Evolutionary conservation across 2,888 invertebrate genomes (phyloP).

Genomic region (Dryococelus australis): DNA sequence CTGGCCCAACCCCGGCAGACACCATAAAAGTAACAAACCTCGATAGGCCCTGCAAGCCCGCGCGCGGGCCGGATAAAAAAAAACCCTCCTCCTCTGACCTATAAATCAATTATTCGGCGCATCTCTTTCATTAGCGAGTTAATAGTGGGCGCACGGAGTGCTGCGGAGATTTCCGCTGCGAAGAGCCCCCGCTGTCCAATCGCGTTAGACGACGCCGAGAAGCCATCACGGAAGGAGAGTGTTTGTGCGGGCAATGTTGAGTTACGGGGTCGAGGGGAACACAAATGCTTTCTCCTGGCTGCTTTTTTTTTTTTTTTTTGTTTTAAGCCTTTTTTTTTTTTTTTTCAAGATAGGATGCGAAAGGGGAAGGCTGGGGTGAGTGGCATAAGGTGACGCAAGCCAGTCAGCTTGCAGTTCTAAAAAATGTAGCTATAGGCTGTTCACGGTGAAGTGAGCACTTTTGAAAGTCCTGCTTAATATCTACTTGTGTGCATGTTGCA

Average conservation of each 20-base stretch:
- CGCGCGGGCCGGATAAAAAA: not conserved
- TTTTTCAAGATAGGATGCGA: not conserved
- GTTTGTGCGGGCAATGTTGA: not conserved
- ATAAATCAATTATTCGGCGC: slow-evolving; percentile 16
- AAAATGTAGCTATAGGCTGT: no score
- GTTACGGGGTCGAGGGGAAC: not conserved
- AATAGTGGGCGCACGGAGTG: not conserved
- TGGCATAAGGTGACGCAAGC: no score
- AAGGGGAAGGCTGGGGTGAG: no score
- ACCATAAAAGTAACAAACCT: not conserved
- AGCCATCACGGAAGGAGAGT: not conserved
- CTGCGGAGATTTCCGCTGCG: not conserved
- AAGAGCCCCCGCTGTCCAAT: not conserved
- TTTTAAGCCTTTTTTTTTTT: not conserved
- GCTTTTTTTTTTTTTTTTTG: not conserved
- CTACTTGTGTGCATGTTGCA: no score
- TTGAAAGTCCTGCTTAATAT: no score
- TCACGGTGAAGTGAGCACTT: no score
- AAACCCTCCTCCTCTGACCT: not conserved
- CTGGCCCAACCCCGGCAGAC: not conserved
- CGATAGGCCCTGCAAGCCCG: not conserved
- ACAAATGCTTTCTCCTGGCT: not conserved
- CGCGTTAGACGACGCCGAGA: not conserved
- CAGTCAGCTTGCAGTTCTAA: no score
- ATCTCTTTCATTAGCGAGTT: slow-evolving; percentile 6